Percentiles rank a stretch among this genome's conserved stretches.
These are phyloP conservation scores for Syrista parreyssii DNA, from an alignment of 2,888 invertebrate species.

Conservation along the genomic window DNA sequence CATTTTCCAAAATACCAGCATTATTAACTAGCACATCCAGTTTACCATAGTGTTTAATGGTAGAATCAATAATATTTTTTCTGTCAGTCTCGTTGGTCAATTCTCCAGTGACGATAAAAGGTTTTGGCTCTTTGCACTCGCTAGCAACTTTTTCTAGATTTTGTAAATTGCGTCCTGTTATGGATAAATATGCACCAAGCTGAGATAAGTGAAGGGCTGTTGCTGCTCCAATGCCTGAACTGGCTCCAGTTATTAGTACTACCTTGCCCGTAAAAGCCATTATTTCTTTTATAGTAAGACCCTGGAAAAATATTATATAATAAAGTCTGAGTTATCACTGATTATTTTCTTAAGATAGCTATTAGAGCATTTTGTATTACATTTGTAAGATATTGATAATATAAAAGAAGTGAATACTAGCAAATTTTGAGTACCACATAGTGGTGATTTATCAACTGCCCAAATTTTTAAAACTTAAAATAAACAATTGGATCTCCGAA, in stretches of 20 bases:
- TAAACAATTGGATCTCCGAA: neutral
- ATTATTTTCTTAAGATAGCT: neutral
- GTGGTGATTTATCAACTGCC: neutral
- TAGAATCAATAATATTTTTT: conserved; percentile 77
- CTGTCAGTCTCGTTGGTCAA: conserved; percentile 80
- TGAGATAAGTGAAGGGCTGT: conserved; percentile 82
- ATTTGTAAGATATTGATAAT: neutral
- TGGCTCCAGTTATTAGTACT: conserved; percentile 82
- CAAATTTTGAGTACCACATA: neutral
- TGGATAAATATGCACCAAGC: conserved; percentile 79
- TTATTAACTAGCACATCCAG: conserved; percentile 90
- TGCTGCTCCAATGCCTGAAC: conserved; percentile 87
- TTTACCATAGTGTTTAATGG: conserved; percentile 79
- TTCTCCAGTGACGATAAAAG: conserved; percentile 76
- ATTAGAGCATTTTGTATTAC: neutral
- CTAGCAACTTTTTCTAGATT: conserved; percentile 71
- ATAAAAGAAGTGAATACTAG: neutral
- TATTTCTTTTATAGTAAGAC: conserved; percentile 20
- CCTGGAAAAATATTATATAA: neutral
- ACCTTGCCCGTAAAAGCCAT: conserved; percentile 79
- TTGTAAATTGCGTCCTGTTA: conserved; percentile 77
- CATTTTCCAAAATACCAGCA: conserved; percentile 86
- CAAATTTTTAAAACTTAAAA: neutral
- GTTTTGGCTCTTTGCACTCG: conserved; percentile 67
- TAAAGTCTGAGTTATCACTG: neutral